Base-by-base conservation (phyloP, 1,140 invertebrate genomes). In the Aporrectodea caliginosa region DNA sequence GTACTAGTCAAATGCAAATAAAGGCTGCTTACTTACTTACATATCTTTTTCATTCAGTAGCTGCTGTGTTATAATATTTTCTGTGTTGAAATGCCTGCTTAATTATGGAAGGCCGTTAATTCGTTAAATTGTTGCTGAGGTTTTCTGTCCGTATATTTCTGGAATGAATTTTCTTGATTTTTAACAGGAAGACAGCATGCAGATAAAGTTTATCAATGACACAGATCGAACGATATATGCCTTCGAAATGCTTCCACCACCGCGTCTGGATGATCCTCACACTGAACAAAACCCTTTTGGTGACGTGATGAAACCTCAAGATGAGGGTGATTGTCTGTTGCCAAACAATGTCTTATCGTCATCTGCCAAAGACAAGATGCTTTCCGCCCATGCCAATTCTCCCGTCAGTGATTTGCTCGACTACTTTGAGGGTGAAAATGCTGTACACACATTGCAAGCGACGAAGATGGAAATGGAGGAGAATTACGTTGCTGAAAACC, bases 101-200 rank as follows among this genome's bases (percentile, higher is more conserved):
- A n/a, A n/a, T n/a, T n/a, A n/a, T n/a, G n/a, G n/a, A n/a, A n/a
- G n/a, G n/a, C n/a, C n/a, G n/a, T n/a, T n/a, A n/a, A n/a, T n/a
- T n/a, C n/a, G n/a, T n/a, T n/a, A n/a, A n/a, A n/a, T n/a, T n/a
- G n/a, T n/a, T n/a, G n/a, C n/a, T n/a, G n/a, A n/a, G n/a, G n/a
- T n/a, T n/a, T n/a, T n/a, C n/a, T n/a, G n/a, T n/a, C n/a, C n/a
- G n/a, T n/a, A n/a, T n/a, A n/a, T n/a, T n/a, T n/a, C n/a, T n/a
- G n/a, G n/a, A n/a, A n/a, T n/a, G n/a, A n/a, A n/a, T n/a, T n/a
- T n/a, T n/a, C n/a, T n/a, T n/a, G n/a, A n/a, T n/a, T n/a, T n/a
- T n/a, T n/a, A n/a, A 79, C 83, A 92, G 91, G 91, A 92, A 82
- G 91, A 92, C 80, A 90, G 90, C 83, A 87, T 88, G 29, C 84